These are phyloP conservation scores for Oreocharis arfaki DNA, from an alignment of 2,113 vertebrate species.

Conservation along the genomic window DNA sequence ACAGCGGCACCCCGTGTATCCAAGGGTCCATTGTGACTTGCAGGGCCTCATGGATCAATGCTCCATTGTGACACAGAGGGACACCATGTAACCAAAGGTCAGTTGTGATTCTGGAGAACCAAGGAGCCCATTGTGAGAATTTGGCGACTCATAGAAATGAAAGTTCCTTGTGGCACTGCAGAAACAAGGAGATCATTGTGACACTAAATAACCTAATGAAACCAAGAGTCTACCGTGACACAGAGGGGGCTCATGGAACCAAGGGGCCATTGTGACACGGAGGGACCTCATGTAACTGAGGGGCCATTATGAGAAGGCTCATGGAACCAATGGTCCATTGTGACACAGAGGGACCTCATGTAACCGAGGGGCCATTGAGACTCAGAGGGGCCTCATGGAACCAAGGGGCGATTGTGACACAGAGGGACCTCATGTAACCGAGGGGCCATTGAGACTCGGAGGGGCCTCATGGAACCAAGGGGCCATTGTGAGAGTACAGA, in stretches of 20 bases:
- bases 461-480: not conserved
- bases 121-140: not conserved
- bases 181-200: not conserved
- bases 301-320: too few species aligned
- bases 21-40: too few species aligned
- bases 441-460: too few species aligned
- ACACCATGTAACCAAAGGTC: too few species aligned
- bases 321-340: too few species aligned
- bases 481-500: not conserved
- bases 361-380: too few species aligned
- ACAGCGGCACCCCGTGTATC: too few species aligned
- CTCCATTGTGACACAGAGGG: too few species aligned
- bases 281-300: not conserved
- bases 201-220: not conserved
- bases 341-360: too few species aligned
- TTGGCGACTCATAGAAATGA: not conserved
- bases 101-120: not conserved
- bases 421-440: not conserved
- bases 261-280: not conserved
- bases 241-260: too few species aligned
- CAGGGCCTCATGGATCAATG: too few species aligned
- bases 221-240: not conserved
- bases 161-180: not conserved
- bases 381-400: too few species aligned
- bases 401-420: not conserved